phyloP scores from a whole-genome alignment of 2,888 invertebrate genomes.

The Achlya flavicornis region DNA sequence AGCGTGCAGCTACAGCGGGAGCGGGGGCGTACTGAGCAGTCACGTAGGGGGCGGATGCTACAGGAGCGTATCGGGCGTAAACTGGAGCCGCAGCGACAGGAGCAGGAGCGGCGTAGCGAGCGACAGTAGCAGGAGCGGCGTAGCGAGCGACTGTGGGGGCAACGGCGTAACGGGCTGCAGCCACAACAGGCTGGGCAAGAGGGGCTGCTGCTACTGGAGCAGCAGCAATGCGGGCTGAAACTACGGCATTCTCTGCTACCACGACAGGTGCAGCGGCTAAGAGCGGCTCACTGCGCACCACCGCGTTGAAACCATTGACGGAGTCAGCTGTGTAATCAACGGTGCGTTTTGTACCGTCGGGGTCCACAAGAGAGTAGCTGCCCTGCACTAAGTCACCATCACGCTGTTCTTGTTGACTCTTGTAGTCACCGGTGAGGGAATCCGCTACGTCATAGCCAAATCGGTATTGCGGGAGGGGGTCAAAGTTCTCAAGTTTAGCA shows the following conservation, averaged over 20 bases:
- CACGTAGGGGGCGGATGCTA: slow-evolving; percentile 32
- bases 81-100: slow-evolving; percentile 25
- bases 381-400: slow-evolving; percentile 82
- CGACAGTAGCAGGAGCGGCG: slow-evolving; percentile 67
- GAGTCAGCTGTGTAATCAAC: slow-evolving; percentile 74
- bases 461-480: slow-evolving; percentile 84
- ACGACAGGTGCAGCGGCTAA: slow-evolving; percentile 60
- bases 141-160: slow-evolving; percentile 85
- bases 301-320: slow-evolving; percentile 73
- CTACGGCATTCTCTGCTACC: slow-evolving; percentile 50
- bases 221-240: slow-evolving; percentile 36
- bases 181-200: slow-evolving; percentile 39
- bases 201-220: slow-evolving; percentile 25
- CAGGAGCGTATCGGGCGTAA: slow-evolving; percentile 36
- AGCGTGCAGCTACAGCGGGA: slow-evolving; percentile 47
- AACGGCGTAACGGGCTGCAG: slow-evolving; percentile 65
- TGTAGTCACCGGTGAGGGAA: slow-evolving; percentile 75
- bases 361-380: slow-evolving; percentile 70
- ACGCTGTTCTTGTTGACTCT: slow-evolving; percentile 77
- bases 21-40: slow-evolving; percentile 39
- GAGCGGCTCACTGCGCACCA: slow-evolving; percentile 70
- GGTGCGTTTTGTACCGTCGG: slow-evolving; percentile 71
- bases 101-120: slow-evolving; percentile 61
- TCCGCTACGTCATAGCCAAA: slow-evolving; percentile 76
- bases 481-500: slow-evolving; percentile 74